Base-by-base conservation (phyloP, 2,797 vertebrate genomes). In the Aselliscus stoliczkanus region DNA sequence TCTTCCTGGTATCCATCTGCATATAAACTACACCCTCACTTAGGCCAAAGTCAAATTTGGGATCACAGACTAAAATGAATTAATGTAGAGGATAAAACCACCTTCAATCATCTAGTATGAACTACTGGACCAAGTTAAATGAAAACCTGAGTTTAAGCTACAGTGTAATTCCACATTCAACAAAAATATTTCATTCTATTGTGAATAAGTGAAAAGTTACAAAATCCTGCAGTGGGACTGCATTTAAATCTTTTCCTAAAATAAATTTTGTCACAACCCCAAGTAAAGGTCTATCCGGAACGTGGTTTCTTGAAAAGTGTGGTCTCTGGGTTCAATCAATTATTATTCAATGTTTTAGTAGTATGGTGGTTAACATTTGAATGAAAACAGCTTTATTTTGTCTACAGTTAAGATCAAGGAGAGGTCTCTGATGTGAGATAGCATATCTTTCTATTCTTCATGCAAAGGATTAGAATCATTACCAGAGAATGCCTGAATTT, bases 391-490 rank as follows among this genome's bases (percentile, higher is more conserved):
- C 93, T 97, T 98, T 96, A 96, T 97, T 97, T 93, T 90, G 70
- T 93, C 84, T 75, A 75, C 60, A 97, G 95, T 96, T 96, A 91
- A 97, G 94, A 97, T 79, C 27, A 93, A 97, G 37, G 85, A 62
- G 96, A 90, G 62, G 91, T 83, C 93, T 92, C 95, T 90, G 70
- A 94, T 17, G 56, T 15, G 88, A 95, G 75, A 97, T 94, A 96
- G 29, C 95, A 17, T 88, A 96, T 98, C 96, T 97, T 93, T 94
- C 96, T 96, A 88, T 88, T 98, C 96, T 96, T 60, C 96, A 97
- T 97, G 97, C 97, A 97, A 91, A 95, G 88, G 97, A 98, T 98
- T 97, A 98, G 93, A 96, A 83, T 96, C 97, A 93, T 86, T 97
- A 94, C 87, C 95, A 96, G 97, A 96, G 97, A 83, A 97, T 85